Evolutionary conservation across 2,797 vertebrate genomes (phyloP).

Genomic region (Diplodus puntazzo): DNA sequence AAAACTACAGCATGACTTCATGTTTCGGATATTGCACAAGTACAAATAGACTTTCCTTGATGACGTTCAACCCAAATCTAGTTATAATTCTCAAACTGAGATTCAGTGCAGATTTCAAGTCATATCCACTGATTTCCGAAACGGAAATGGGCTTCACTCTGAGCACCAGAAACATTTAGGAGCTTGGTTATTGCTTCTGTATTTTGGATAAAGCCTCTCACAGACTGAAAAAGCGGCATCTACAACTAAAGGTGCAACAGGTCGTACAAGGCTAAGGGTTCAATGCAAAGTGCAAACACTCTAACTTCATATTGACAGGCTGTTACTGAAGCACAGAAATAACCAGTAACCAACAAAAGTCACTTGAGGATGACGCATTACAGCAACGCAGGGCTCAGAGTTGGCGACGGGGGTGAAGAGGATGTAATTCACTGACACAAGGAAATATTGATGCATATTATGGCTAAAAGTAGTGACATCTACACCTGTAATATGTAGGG

Average conservation of each 20-base stretch:
- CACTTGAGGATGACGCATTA: slow-evolving; percentile 43
- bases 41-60: slow-evolving; percentile 26
- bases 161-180: slow-evolving; percentile 28
- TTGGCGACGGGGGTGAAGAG: slow-evolving; percentile 36
- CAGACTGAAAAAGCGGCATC: slow-evolving; percentile 6
- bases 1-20: slow-evolving; percentile 58
- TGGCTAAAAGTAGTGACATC: slow-evolving; percentile 24
- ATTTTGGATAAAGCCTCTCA: slow-evolving; percentile 33
- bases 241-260: slow-evolving; percentile 29
- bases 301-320: slow-evolving; percentile 15
- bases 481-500: slow-evolving; percentile 9
- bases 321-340: slow-evolving; percentile 45
- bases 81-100: slow-evolving; percentile 16
- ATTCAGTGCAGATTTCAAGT: slow-evolving; percentile 27
- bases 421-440: slow-evolving; percentile 16
- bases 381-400: slow-evolving; percentile 36
- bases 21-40: slow-evolving; percentile 65
- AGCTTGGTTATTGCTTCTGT: slow-evolving; percentile 65
- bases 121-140: slow-evolving; percentile 8
- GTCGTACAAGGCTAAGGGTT: slow-evolving; percentile 29
- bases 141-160: slow-evolving; percentile 23
- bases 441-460: slow-evolving; percentile 5
- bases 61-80: slow-evolving; percentile 1
- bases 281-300: slow-evolving; percentile 47
- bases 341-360: slow-evolving; percentile 38